These are phyloP conservation scores for Artibeus lituratus DNA, from an alignment of 2,797 vertebrate genomes.

Conservation along the genomic window DNA sequence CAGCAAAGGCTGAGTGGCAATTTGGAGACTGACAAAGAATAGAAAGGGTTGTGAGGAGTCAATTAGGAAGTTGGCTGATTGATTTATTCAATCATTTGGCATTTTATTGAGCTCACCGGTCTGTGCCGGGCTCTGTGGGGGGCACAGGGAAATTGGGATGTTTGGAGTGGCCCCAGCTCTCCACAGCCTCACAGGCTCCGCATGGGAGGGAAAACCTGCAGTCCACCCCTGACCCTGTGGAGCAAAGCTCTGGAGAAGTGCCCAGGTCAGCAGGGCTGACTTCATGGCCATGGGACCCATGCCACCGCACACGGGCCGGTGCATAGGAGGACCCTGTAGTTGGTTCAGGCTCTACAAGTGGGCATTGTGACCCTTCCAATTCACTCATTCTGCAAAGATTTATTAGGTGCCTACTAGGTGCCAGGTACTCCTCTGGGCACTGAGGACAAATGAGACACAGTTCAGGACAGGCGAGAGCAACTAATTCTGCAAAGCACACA, in stretches of 20 bases:
- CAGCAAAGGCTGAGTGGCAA: neutral
- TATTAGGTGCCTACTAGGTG: neutral
- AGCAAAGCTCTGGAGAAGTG: neutral
- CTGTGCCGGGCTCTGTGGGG: neutral
- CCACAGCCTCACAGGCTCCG: neutral
- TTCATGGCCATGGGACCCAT: neutral
- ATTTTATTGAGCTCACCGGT: neutral
- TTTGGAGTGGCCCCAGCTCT: neutral
- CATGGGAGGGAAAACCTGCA: neutral
- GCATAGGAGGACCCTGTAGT: fast-evolving
- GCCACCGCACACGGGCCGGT: neutral
- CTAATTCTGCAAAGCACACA: neutral
- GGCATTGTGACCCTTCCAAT: neutral
- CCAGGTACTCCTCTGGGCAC: neutral
- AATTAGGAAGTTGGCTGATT: neutral
- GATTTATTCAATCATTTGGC: neutral
- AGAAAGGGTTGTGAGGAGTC: neutral
- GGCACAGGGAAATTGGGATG: neutral
- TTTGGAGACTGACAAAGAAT: neutral
- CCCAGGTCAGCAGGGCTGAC: neutral
- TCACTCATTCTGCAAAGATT: neutral
- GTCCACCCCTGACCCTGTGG: neutral
- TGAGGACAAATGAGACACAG: neutral
- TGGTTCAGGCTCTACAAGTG: neutral
- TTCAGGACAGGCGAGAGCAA: neutral